Conservation (phyloP, 2,113 vertebrate species). For the Myrmecophaga tridactyla region DNA sequence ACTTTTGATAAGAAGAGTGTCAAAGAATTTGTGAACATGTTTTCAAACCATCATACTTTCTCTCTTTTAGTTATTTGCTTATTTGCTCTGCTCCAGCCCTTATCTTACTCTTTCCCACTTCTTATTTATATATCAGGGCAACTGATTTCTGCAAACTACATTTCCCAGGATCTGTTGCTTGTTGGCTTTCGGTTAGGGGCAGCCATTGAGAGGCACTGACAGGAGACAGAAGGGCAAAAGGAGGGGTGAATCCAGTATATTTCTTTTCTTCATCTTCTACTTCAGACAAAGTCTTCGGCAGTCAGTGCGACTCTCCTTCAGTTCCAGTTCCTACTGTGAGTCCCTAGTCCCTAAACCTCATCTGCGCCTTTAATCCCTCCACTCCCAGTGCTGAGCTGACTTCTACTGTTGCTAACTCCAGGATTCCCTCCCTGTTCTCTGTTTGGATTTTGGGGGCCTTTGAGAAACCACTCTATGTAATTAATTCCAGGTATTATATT, state of each 20-base stretch:
- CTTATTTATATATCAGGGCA: background rate
- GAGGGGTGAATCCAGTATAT: background rate
- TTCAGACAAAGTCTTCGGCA: background rate
- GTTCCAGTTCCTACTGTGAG: background rate
- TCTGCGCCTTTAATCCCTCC: background rate
- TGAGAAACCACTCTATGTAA: background rate
- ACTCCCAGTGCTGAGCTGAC: background rate
- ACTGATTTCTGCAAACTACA: background rate
- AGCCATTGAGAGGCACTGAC: background rate
- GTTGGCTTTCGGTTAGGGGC: background rate
- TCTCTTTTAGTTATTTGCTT: background rate
- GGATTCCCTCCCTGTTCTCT: background rate
- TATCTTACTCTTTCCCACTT: background rate
- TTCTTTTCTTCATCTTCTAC: background rate
- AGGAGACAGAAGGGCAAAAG: background rate
- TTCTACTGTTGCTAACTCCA: background rate
- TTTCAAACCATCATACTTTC: background rate
- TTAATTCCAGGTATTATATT: background rate
- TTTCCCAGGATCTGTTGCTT: background rate
- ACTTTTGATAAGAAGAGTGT: background rate
- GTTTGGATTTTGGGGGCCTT: background rate
- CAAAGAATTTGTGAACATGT: slow-evolving; percentile 13
- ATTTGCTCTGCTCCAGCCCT: background rate
- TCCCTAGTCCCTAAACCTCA: background rate
- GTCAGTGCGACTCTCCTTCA: background rate